These are phyloP conservation scores for Acinonyx jubatus DNA, from an alignment of 2,113 vertebrate genomes.

Conservation along the genomic window DNA sequence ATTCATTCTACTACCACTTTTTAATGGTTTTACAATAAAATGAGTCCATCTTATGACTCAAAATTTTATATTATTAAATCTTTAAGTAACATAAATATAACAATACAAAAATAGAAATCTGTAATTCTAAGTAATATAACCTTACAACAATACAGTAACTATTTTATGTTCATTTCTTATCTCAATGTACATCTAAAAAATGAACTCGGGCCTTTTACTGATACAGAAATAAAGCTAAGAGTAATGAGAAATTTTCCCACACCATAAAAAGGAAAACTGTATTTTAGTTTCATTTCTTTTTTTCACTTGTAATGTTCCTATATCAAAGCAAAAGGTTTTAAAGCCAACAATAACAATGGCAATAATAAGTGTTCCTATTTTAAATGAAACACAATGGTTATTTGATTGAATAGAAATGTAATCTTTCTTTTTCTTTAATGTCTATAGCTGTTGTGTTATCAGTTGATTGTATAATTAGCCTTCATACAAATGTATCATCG, in stretches of 20 bases:
- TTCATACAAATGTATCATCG: constrained; percentile 13
- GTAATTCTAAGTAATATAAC: constrained; percentile 12
- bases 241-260: constrained; percentile 60
- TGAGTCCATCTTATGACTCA: not conserved
- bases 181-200: constrained; percentile 43
- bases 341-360: constrained; percentile 65
- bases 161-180: constrained; percentile 48
- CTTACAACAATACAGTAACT: not conserved
- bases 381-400: constrained; percentile 50
- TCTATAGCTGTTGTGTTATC: not conserved
- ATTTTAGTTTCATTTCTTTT: constrained; percentile 42
- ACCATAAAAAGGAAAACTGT: constrained; percentile 50
- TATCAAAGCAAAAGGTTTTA: constrained; percentile 40
- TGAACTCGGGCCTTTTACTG: not conserved
- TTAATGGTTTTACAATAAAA: constrained; percentile 26
- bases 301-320: constrained; percentile 27
- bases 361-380: constrained; percentile 40
- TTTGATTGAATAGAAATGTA: constrained; percentile 37
- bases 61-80: not conserved
- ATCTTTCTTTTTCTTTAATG: constrained; percentile 47
- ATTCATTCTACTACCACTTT: not conserved
- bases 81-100: constrained; percentile 32
- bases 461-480: not conserved
- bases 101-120: constrained; percentile 14
- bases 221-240: constrained; percentile 19